Base-by-base conservation (phyloP, 2,888 invertebrate genomes). In the Mythimna impura region DNA sequence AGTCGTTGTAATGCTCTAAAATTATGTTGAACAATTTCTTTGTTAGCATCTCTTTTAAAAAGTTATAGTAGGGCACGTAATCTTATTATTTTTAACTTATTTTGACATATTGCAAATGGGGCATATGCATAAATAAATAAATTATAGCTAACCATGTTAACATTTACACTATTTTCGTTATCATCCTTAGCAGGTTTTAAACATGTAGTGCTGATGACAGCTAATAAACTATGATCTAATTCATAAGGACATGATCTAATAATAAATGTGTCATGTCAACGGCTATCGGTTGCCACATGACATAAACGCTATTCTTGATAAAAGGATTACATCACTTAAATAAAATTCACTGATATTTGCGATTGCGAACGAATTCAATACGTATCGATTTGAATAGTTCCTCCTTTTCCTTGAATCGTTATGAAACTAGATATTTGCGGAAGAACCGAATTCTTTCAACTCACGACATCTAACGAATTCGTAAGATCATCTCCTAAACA, bases 161-260 rank as follows among this genome's bases (percentile, higher is more conserved):
- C 22, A 43, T 54, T 22, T 14, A 36, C 14, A 52, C 12, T 20
- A 14, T 12, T 25, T n/a, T 12, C 17, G 7, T 17, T 73, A 36
- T 36, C 14, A 30, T n/a, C 4, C 25, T 40, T 40, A 55, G 17
- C 47, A 60, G 4, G 25, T n/a, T 57, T 77, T 4, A 40, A 70
- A 62, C 22, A 25, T 55, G 20, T 22, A 9, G 0, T 61, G 20
- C 17, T 34, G 22, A 0, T 62, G 20, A 50, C 61, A 8, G 5
- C 40, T 25, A 63, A 43, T 47, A 60, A 55, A 61, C 3, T 20
- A 20, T 81, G 68, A 81, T 58, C 64, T 68, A 71, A 78, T 77
- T 81, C 30, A 10, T 57, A 71, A 77, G 90, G 90, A 90, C 87
- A 84, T 91, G 91, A 89, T 89, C 90, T 87, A 90, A 89, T 91